Evolutionary conservation across 92 coral and sea anemone genomes (phyloP), one percentile per base, ranked within the genome.

Genomic region (Paramuricea clavata): DNA sequence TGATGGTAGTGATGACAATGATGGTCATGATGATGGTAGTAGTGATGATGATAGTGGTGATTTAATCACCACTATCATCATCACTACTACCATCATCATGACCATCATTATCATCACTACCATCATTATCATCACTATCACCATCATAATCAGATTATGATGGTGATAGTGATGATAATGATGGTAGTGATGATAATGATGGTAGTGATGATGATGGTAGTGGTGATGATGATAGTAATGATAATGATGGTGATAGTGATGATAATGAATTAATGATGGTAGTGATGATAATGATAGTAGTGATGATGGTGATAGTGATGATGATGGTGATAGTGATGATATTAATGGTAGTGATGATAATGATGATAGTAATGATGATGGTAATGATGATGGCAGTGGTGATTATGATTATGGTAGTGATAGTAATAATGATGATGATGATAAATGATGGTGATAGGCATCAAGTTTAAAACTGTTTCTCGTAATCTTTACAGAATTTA

Each of bases 401-500:
- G n/a, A n/a, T n/a, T n/a, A n/a, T n/a, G n/a, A n/a, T n/a, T n/a
- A n/a, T n/a, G n/a, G n/a, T n/a, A n/a, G n/a, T n/a, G n/a, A n/a
- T n/a, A n/a, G n/a, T n/a, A n/a, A 15, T 36, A 2, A 15, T 47
- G 54, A 47, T 47, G 54, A 8, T 47, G 54, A 17, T 47, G 7
- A 36, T 2, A 8, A 8, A 36, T 36, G 3, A 36, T 36, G 42
- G 42, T 36, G 42, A 36, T 36, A 36, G 8, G 25, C 33, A 25
- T 23, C 28, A 69, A 49, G 2, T 62, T 79, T 61, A 16, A 79
- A 60, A 22, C 79, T 22, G 32, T 52, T n/a, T 49, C n/a, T 27
- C 22, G 33, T 35, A 69, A 35, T 28, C 61, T 34, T 62, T 41
- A 3, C 41, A 95, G 98, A 95, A 94, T 67, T 82, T 95, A 33